Evolutionary conservation across 2,888 invertebrate genomes (phyloP).

Genomic region (Coenonympha glycerion): DNA sequence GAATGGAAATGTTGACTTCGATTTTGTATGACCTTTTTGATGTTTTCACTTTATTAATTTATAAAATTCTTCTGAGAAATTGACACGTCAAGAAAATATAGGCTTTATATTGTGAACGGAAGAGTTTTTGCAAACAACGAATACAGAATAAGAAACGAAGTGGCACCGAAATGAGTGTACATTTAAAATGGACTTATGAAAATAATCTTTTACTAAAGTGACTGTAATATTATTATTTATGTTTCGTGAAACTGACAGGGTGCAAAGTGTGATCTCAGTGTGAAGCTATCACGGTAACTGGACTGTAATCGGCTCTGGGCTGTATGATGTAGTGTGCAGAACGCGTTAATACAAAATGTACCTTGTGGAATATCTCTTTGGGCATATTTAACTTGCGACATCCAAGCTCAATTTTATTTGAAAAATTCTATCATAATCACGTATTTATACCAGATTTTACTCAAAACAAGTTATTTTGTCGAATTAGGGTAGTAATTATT

Average conservation of each 20-base stretch:
- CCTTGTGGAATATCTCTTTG: no score
- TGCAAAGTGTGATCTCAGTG: constrained; percentile 12
- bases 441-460: no score
- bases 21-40: neutral
- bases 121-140: neutral
- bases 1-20: no score
- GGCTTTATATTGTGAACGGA: neutral
- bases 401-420: no score
- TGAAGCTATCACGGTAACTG: neutral
- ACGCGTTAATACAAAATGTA: no score
- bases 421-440: no score
- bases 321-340: neutral
- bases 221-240: neutral
- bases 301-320: neutral
- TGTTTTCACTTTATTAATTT: neutral
- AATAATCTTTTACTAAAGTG: neutral
- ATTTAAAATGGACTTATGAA: neutral
- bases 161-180: neutral
- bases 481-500: no score
- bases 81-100: neutral
- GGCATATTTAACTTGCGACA: no score
- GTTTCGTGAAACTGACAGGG: constrained; percentile 4
- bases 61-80: neutral
- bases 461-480: no score
- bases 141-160: neutral